phyloP scores from a whole-genome alignment of 2,888 invertebrate species.

The Arrhopalites spinosus region DNA sequence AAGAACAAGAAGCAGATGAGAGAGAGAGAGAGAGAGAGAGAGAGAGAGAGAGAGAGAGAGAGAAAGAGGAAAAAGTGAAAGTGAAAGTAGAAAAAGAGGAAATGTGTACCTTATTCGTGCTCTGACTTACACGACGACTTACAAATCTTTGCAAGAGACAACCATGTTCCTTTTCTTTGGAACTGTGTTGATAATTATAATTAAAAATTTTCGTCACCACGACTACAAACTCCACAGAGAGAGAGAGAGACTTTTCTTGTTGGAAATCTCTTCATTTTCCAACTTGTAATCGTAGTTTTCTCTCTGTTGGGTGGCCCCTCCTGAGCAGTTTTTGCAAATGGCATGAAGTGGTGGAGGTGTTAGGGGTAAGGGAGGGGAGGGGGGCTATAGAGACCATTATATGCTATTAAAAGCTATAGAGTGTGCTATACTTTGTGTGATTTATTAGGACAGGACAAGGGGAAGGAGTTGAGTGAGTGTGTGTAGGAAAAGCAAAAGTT shows the following conservation, averaged over 20 bases:
- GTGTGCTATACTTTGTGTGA: constrained; percentile 7
- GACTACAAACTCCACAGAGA: not conserved
- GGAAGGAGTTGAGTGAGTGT: not conserved
- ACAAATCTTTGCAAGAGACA: constrained; percentile 18
- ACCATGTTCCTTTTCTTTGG: not conserved
- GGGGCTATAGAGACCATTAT: not conserved
- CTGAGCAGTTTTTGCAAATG: constrained; percentile 1
- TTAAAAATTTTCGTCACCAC: constrained; percentile 27
- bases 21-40: not conserved
- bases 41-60: not conserved
- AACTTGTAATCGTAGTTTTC: not conserved
- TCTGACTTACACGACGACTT: not conserved
- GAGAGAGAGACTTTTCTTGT: constrained; percentile 1
- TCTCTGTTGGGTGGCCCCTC: not conserved
- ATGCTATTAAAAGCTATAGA: not conserved
- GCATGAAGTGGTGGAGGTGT: not conserved
- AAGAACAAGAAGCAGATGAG: not conserved
- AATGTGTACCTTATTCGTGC: no score
- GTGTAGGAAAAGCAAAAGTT: constrained; percentile 8
- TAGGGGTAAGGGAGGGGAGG: not conserved
- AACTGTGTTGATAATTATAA: constrained; percentile 34
- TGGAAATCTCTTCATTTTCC: not conserved
- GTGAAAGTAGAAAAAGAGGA: not conserved
- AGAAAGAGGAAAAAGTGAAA: constrained; percentile 1
- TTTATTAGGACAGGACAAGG: constrained; percentile 29